Evolutionary conservation across 2,888 invertebrate genomes (phyloP).

Genomic region (Seira musarum): DNA sequence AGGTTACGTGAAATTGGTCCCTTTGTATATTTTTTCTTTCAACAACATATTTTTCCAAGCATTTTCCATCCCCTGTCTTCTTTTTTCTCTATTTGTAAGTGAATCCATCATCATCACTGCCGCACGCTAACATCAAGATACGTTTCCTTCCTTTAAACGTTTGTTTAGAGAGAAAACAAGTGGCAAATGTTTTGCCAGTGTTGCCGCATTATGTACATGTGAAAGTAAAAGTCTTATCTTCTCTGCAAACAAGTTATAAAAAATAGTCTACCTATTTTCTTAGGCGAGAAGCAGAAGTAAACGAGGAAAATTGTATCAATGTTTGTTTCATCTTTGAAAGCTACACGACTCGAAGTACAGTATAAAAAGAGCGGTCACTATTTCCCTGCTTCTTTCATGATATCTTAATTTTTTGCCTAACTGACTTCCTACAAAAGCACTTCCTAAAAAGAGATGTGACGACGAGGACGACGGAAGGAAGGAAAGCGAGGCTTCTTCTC

Average conservation of each 20-base stretch:
- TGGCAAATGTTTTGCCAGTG: conserved; percentile 1
- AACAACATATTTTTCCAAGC: conserved; percentile 19
- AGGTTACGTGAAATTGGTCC: conserved; percentile 68
- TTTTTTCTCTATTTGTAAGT: conserved; percentile 16
- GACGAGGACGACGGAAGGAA: too few relatives aligned
- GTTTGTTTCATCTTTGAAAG: too few relatives aligned
- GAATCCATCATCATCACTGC: conserved; percentile 15
- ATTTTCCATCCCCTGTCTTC: conserved; percentile 32
- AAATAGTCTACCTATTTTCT: background rate
- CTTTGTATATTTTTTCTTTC: conserved; percentile 58
- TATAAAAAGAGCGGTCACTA: conserved; percentile 31
- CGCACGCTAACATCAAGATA: conserved; percentile 26
- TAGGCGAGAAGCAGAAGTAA: too few relatives aligned
- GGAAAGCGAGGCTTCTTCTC: too few relatives aligned
- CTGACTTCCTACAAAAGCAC: conserved; percentile 32
- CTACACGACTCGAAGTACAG: too few relatives aligned
- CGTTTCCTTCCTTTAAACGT: background rate
- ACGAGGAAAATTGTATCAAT: too few relatives aligned
- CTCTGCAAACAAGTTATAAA: conserved; percentile 7
- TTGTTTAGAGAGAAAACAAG: conserved; percentile 10
- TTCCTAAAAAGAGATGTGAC: conserved; percentile 12
- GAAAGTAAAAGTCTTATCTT: too few relatives aligned
- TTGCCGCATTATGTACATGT: background rate
- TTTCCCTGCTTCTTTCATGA: conserved; percentile 6
- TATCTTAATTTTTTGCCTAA: conserved; percentile 47